Evolutionary conservation across 2,797 vertebrate genomes (phyloP), one percentile per base, ranked within the genome.

Genomic region (Sternarchorhynchus goeldii): DNA sequence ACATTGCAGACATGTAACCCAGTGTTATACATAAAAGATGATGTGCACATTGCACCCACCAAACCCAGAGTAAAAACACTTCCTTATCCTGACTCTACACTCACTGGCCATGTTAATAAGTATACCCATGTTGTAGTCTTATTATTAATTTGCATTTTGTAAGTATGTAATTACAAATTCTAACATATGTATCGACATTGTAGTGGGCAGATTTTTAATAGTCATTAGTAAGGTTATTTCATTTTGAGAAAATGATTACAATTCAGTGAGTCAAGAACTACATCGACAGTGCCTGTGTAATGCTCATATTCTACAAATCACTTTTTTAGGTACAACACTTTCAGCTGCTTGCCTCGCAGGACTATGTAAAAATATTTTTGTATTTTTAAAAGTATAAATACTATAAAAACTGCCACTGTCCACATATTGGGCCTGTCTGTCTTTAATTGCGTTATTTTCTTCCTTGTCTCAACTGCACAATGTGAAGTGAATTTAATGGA

Each of bases 401-500:
- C 45, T 50, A 50, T 12, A 50, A 50, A 50, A 50, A 6, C 39
- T 3, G 21, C 25, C 66, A 50, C 1, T 50, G 5, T 50, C 10
- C 41, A 10, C 12, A 7, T 16, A 16, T 41, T 41, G 39, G 1
- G 39, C 39, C 39, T 6, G 39, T 41, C 45, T 50, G 8, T 8
- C 56, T 5, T 72, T 18, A 20, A 29, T 12, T 57, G 50, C 32
- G 2, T 12, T 55, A 41, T 36, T 78, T 58, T 45, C 18, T 78
- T 32, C 76, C 32, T 41, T 32, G 3, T 66, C 25, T 34, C 39
- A 58, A 32, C 69, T 65, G 53, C 76, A 57, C 25, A 53, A 29
- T 62, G 65, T 32, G 6, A 2, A 45, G 34, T 32, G 29, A 55
- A n/a, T 6, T 32, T 2, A 32, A 56, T 31, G 14, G 6, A 5